Conservation (phyloP, 2,797 vertebrate genomes). For the Gymnoscopelus braueri region DNA sequence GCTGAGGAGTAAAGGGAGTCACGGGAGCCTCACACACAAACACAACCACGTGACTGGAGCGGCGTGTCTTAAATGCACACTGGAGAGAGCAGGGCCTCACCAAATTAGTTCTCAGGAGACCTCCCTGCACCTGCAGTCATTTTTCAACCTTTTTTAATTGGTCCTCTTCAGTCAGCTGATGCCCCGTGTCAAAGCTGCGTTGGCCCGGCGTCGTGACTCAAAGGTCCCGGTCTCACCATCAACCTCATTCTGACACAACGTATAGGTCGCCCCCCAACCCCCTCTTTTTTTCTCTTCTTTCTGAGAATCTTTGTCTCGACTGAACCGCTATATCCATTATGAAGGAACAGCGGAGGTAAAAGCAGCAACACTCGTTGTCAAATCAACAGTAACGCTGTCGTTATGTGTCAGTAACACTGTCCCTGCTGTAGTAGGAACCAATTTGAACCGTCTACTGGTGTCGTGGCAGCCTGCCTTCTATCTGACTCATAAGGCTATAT, state of each 20-base stretch:
- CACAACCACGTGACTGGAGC: constrained; percentile 33
- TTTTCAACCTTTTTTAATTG: constrained; percentile 70
- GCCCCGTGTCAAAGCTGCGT: constrained; percentile 36
- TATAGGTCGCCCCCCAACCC: not conserved
- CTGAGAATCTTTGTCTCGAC: not conserved
- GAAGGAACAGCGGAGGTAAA: not conserved
- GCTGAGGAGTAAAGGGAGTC: constrained; percentile 1
- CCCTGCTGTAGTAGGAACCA: not conserved
- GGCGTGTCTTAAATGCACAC: constrained; percentile 52
- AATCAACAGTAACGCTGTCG: not conserved
- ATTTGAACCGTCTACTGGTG: constrained; percentile 37
- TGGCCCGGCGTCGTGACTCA: constrained; percentile 40
- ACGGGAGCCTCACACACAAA: constrained; percentile 24
- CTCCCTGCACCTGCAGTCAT: constrained; percentile 57
- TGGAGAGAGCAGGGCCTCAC: constrained; percentile 39
- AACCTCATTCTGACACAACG: constrained; percentile 37
- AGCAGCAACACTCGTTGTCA: not conserved
- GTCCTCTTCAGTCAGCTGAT: constrained; percentile 61
- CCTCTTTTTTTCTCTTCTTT: constrained; percentile 2
- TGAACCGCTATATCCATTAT: not conserved
- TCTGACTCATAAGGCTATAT: constrained; percentile 61
- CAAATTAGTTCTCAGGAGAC: constrained; percentile 66
- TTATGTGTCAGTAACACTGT: not conserved
- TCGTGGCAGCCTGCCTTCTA: constrained; percentile 42
- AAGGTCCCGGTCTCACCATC: constrained; percentile 54